A percentile compares a stretch with the other conserved stretches of the same genome.
These are phyloP conservation scores for Coreoperca whiteheadi DNA, from an alignment of 2,113 vertebrate genomes.

Conservation along the genomic window DNA sequence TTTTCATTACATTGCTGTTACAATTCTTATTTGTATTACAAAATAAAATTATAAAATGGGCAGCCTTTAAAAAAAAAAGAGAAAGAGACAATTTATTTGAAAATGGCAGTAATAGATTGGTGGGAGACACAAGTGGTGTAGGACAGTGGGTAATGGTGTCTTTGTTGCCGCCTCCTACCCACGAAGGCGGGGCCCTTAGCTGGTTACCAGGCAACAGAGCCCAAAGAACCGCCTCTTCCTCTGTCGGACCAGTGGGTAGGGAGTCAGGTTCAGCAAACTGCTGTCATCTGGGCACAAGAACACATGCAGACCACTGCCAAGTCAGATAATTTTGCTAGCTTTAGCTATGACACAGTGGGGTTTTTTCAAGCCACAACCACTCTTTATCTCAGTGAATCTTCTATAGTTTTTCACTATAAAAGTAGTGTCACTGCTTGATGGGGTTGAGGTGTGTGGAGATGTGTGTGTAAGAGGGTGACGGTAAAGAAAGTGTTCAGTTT, in stretches of 20 bases:
- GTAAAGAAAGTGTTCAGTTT: background rate
- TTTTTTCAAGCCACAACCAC: background rate
- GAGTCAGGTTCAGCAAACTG: constrained; percentile 97
- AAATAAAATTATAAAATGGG: constrained; percentile 85
- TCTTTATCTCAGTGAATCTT: background rate
- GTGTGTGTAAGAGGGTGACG: background rate
- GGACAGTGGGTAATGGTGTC: constrained; percentile 81
- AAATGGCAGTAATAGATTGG: constrained; percentile 85
- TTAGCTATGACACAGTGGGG: background rate
- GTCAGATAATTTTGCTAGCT: constrained; percentile 26
- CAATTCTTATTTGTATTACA: constrained; percentile 81
- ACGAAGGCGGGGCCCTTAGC: constrained; percentile 85
- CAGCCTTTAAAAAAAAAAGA: constrained; percentile 87
- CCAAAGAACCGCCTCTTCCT: constrained; percentile 97
- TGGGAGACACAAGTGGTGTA: constrained; percentile 83
- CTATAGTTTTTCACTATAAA: background rate
- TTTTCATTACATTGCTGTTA: constrained; percentile 80
- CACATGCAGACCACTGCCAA: constrained; percentile 57
- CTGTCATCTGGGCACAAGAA: constrained; percentile 90
- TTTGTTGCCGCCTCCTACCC: constrained; percentile 74
- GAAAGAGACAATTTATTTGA: constrained; percentile 82
- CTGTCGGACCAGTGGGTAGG: constrained; percentile 95
- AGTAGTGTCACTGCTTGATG: background rate
- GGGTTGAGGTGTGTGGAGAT: background rate
- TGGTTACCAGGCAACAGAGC: constrained; percentile 96